These are phyloP conservation scores for Cheilosia pagana DNA, from an alignment of 2,888 invertebrate genomes.

Conservation along the genomic window DNA sequence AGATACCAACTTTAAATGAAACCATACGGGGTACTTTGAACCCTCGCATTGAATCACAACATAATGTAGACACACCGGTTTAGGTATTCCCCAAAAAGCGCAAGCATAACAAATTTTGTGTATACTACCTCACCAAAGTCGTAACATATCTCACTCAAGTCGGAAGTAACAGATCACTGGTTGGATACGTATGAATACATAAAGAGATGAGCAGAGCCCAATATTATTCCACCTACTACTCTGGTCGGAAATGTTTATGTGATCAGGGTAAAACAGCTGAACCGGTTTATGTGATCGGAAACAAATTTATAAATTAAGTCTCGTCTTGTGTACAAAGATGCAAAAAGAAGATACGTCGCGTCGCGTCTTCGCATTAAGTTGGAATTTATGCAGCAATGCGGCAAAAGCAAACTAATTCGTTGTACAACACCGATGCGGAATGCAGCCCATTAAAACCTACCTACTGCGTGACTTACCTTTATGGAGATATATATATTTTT, in stretches of 20 bases:
- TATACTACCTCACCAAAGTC: neutral
- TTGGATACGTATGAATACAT: no score
- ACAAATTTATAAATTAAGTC: slow-evolving; percentile 10
- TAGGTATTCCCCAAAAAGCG: neutral
- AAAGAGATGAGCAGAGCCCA: no score
- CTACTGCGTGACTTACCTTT: neutral
- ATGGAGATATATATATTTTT: neutral
- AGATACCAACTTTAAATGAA: neutral
- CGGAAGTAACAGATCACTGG: neutral
- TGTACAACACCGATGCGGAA: neutral
- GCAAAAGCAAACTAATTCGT: slow-evolving; percentile 16
- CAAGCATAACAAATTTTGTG: neutral
- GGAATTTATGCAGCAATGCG: slow-evolving; percentile 34
- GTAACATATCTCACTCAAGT: neutral
- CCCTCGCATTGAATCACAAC: neutral
- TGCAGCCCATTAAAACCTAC: neutral
- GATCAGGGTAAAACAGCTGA: neutral
- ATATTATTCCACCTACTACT: no score
- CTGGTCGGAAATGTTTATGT: no score
- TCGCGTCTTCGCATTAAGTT: slow-evolving; percentile 9
- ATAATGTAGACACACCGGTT: neutral
- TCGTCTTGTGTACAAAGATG: slow-evolving; percentile 12
- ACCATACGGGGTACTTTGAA: neutral
- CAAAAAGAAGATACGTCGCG: slow-evolving; percentile 18
- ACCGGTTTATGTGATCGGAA: slow-evolving; percentile 11